Evolutionary conservation across 2,113 vertebrate species (phyloP).

Genomic region (Galemys pyrenaicus): DNA sequence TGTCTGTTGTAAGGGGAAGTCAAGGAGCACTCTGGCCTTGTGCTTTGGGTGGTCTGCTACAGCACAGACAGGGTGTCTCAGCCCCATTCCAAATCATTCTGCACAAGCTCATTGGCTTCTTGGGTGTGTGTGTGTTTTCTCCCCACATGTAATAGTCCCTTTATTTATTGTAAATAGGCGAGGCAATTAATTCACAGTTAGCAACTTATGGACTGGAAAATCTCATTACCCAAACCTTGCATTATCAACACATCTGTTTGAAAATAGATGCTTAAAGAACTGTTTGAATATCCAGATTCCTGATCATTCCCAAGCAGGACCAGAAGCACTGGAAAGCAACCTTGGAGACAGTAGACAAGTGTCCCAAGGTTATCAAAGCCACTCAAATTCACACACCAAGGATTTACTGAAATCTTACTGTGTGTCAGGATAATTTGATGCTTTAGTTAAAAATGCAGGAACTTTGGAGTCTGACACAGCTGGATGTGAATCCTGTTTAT

Average conservation of each 20-base stretch:
- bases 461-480: background rate
- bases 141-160: conserved; percentile 34
- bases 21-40: background rate
- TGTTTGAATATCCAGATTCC: conserved; percentile 25
- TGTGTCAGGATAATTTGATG: background rate
- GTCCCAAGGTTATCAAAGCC: background rate
- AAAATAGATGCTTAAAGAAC: conserved; percentile 53
- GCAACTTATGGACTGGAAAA: conserved; percentile 70
- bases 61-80: background rate
- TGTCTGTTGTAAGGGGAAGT: background rate
- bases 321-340: background rate
- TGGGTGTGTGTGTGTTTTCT: conserved; percentile 5
- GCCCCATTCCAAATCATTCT: background rate
- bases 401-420: background rate
- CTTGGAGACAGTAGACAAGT: background rate
- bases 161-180: conserved; percentile 70
- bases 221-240: conserved; percentile 68
- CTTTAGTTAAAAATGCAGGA: background rate
- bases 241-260: conserved; percentile 68
- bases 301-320: background rate
- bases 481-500: background rate
- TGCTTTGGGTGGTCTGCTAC: background rate
- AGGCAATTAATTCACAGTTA: conserved; percentile 75
- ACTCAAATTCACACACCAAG: background rate
- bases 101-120: background rate